Conservation (phyloP, 2,888 invertebrate species). For the Smittia aterrima region DNA sequence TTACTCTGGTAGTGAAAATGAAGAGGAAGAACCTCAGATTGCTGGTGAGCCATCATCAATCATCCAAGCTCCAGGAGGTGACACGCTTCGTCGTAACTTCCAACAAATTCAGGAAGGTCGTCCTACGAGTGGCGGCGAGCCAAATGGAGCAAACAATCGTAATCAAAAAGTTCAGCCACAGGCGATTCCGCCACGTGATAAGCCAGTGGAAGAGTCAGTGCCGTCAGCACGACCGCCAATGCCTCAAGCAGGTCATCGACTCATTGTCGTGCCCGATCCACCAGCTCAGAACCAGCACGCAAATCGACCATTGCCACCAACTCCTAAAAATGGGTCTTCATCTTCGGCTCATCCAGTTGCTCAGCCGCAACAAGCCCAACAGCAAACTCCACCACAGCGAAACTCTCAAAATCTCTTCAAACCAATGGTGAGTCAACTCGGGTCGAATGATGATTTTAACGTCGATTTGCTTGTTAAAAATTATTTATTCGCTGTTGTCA, state of each 20-base stretch:
- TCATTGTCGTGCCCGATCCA: constrained; percentile 89
- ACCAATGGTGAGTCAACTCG: constrained; percentile 68
- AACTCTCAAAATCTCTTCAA: constrained; percentile 83
- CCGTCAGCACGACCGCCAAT: constrained; percentile 85
- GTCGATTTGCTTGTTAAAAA: constrained; percentile 35
- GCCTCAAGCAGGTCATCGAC: constrained; percentile 86
- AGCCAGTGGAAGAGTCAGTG: constrained; percentile 70
- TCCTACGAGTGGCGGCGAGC: constrained; percentile 54
- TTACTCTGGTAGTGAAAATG: constrained; percentile 96
- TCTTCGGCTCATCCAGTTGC: constrained; percentile 47
- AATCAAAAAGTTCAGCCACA: constrained; percentile 52
- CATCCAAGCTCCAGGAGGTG: constrained; percentile 81
- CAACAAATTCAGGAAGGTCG: constrained; percentile 90
- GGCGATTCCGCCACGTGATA: constrained; percentile 50
- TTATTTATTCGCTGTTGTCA: constrained; percentile 40
- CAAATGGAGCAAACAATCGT: constrained; percentile 62
- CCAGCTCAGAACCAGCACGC: constrained; percentile 66
- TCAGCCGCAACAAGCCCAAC: constrained; percentile 53
- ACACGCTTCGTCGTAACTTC: constrained; percentile 95
- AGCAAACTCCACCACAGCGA: constrained; percentile 65
- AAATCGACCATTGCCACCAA: constrained; percentile 76
- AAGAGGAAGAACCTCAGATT: constrained; percentile 88
- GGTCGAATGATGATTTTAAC: neutral
- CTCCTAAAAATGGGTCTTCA: constrained; percentile 67
- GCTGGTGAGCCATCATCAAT: constrained; percentile 95